Base-by-base conservation (phyloP, 2,888 invertebrate genomes). In the Acanthosepion lycidas region DNA sequence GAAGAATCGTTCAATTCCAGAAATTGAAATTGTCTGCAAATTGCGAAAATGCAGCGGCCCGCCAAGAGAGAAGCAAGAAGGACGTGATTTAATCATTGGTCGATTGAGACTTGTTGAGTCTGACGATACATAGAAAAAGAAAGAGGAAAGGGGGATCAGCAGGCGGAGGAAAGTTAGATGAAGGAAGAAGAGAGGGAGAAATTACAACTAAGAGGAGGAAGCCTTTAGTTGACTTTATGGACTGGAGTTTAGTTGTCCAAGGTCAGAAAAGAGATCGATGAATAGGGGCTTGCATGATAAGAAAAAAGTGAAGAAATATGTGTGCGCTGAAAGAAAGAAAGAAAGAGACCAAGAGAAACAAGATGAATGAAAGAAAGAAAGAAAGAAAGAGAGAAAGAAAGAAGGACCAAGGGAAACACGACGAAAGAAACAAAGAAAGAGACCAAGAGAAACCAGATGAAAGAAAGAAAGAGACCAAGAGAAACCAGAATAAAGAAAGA, bases 1-100 rank as follows among this genome's bases (percentile, higher is more conserved):
- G 78, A 78, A 78, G 78, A 78, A 78, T 78, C 78, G 78, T 78
- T 78, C 78, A n/a, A 78, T 78, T 78, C n/a, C n/a, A 78, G 78
- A 33, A 33, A 78, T 78, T 78, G 78, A 78, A 78, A 78, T 78
- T 33, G 78, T 78, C 78, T 78, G n/a, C 78, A 78, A 78, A 78
- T n/a, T n/a, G n/a, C 78, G 12, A 33, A n/a, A 78, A 78, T 78
- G n/a, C 78, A 33, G 12, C n/a, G 15, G n/a, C n/a, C 78, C 5
- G 12, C 78, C n/a, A n/a, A 78, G n/a, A 78, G n/a, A 15, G n/a
- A n/a, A 6, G n/a, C 28, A 78, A 78, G 78, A 78, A n/a, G 18
- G 33, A 78, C n/a, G n/a, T n/a, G n/a, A 78, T 78, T 78, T 78
- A n/a, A 78, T 78, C 78, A 78, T 78, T n/a, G 33, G n/a, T n/a